Evolutionary conservation across 2,113 vertebrate species (phyloP).

Genomic region (Zonotrichia leucophrys): DNA sequence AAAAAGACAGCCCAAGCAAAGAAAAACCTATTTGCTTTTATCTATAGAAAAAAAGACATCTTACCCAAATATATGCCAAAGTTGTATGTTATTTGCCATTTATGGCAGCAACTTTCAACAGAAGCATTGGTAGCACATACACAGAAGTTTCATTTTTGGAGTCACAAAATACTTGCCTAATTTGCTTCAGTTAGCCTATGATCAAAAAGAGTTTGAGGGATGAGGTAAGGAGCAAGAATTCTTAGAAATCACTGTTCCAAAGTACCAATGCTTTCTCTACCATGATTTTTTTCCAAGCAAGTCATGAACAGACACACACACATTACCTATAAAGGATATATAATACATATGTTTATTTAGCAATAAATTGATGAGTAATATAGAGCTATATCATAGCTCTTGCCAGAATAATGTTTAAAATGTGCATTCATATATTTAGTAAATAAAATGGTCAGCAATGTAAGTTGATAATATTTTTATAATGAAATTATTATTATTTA

Average conservation of each 20-base stretch:
- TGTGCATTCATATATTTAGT: neutral
- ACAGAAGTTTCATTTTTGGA: neutral
- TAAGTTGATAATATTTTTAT: neutral
- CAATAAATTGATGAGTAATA: neutral
- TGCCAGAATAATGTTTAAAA: neutral
- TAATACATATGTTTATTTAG: neutral
- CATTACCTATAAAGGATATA: neutral
- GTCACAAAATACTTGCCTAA: neutral
- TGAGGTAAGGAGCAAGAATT: neutral
- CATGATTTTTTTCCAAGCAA: neutral
- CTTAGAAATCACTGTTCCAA: neutral
- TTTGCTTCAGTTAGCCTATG: neutral
- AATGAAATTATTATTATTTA: no score
- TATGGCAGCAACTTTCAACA: neutral
- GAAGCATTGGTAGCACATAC: neutral
- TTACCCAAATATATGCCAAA: neutral
- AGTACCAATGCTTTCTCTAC: neutral
- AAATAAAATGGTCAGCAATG: neutral
- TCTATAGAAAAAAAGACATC: neutral
- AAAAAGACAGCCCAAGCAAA: neutral
- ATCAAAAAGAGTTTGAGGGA: neutral
- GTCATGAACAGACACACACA: neutral
- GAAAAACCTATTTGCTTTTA: neutral
- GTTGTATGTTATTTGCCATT: neutral
- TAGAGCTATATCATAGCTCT: neutral